Percentiles rank a stretch among this genome's conserved stretches.
These are phyloP conservation scores for Slavum lentiscoides DNA, from an alignment of 2,888 invertebrate species.

Conservation along the genomic window DNA sequence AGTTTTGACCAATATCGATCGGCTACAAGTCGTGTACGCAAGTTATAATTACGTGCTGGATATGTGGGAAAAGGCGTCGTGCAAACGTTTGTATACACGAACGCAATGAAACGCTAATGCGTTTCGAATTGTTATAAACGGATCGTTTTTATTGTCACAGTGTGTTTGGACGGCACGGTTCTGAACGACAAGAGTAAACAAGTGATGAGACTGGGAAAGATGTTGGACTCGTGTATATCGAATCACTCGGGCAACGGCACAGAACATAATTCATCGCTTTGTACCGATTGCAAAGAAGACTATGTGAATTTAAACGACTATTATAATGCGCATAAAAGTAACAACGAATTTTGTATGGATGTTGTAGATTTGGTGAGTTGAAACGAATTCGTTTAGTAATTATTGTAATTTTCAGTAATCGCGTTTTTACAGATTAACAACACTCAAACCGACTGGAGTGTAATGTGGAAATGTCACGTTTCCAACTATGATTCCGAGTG, in stretches of 20 bases:
- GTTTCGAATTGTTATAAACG: not conserved
- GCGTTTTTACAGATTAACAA: slow-evolving; percentile 66
- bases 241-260: slow-evolving; percentile 62
- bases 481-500: slow-evolving; percentile 65
- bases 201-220: slow-evolving; percentile 48
- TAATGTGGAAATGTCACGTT: slow-evolving; percentile 65
- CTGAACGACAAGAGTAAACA: slow-evolving; percentile 63
- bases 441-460: slow-evolving; percentile 69
- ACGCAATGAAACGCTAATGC: not conserved
- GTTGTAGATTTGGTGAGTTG: slow-evolving; percentile 68
- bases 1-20: slow-evolving; percentile 66
- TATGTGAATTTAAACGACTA: slow-evolving; percentile 65
- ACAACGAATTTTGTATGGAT: slow-evolving; percentile 70
- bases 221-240: slow-evolving; percentile 54
- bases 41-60: slow-evolving; percentile 64
- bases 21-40: slow-evolving; percentile 67
- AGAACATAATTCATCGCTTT: slow-evolving; percentile 59
- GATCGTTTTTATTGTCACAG: slow-evolving; percentile 60
- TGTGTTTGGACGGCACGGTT: slow-evolving; percentile 62
- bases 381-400: slow-evolving; percentile 20
- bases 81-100: slow-evolving; percentile 64
- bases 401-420: slow-evolving; percentile 22
- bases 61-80: slow-evolving; percentile 69
- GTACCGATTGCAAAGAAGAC: slow-evolving; percentile 64
- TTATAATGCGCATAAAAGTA: slow-evolving; percentile 66